Evolutionary conservation across 2,797 vertebrate species (phyloP), one percentile per base, ranked within the genome.

Genomic region (Muraenolepis orangiensis): DNA sequence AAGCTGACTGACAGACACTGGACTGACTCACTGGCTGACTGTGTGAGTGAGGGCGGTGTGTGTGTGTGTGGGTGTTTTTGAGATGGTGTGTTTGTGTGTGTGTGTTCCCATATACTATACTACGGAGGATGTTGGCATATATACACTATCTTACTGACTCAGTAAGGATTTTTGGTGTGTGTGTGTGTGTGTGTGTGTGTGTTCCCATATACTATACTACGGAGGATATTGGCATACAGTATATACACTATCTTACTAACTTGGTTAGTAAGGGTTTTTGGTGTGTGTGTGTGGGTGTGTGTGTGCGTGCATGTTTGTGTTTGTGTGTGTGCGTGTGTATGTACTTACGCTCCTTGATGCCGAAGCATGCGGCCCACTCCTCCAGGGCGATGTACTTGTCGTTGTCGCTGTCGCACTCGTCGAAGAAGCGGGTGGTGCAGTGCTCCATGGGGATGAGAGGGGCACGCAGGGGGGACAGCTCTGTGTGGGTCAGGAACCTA

Each of bases 371-470:
- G 82, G 95, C 96, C 98, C 98, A 99, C 89, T 99, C 98, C 57
- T 98, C 96, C 88, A 99, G 94, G 77, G 97, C 95, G 6, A 99
- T 98, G 94, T 98, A 98, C 85, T 99, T 99, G 93, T 99, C 98
- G 0, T 87, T 91, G 87, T 99, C 98, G 71, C 96, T 87, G 78
- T 99, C 98, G 0, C 98, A 99, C 84, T 94, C 84, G 29, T 98
- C 95, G 0, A 99, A 99, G 94, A 99, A 99, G 89, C 94, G 96
- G 30, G 96, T 98, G 92, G 98, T 99, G 95, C 98, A 99, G 74
- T 99, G 98, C 91, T 99, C 98, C 98, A 99, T 99, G 93, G 98
- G 98, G 76, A 99, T 97, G 83, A 99, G 97, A 1, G 98, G 98
- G 0, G 97, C 98, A 0, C 98, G 96, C 83, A 99, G 95, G 0